Base-by-base conservation (phyloP, 2,888 invertebrate species). In the Troides oblongomaculatus region DNA sequence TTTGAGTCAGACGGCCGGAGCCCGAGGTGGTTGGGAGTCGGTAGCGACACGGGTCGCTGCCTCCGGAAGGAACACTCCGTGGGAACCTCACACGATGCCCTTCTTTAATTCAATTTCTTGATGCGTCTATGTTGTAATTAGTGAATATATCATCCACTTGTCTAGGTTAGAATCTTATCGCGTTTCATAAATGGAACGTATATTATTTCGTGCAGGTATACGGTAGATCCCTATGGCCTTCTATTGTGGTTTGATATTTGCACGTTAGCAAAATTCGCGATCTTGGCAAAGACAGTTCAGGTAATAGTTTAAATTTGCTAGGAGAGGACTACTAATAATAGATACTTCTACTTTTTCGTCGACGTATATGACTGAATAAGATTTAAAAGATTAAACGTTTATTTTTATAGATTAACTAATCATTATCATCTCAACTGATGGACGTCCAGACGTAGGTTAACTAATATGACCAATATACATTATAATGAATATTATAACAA, bases 11-110 rank as follows among this genome's bases (percentile, higher is more conserved):
- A 58, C 36, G 56, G 43, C 23, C 56, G 25, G 25, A 57, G 61
- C 64, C 18, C 43, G 70, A 71, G 77, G 70, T 65, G 74, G 62
- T 74, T 68, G 71, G 69, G 84, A 89, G 88, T 87, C 90, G 80
- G 88, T 89, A 87, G 90, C 89, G 89, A 87, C 86, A 88, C 85
- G 92, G 92, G 90, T 92, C 91, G 86, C 78, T 80, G 87, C 79
- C 81, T 86, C 84, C 89, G 90, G 91, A 91, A 90, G 92, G 89
- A 90, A 91, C 90, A 62, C 21, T 63, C 78, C 90, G 91, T 92
- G 92, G 86, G 92, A 92, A 90, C 80, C 73, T 66, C 72, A 71
- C 74, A 77, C 77, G 74, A 77, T 81, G 79, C 84, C 84, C 83
- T 80, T 79, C 66, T 70, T 78, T 76, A 79, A 80, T 80, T 79